Evolutionary conservation across 2,888 invertebrate species (phyloP).

Genomic region (Cheilosia pagana): DNA sequence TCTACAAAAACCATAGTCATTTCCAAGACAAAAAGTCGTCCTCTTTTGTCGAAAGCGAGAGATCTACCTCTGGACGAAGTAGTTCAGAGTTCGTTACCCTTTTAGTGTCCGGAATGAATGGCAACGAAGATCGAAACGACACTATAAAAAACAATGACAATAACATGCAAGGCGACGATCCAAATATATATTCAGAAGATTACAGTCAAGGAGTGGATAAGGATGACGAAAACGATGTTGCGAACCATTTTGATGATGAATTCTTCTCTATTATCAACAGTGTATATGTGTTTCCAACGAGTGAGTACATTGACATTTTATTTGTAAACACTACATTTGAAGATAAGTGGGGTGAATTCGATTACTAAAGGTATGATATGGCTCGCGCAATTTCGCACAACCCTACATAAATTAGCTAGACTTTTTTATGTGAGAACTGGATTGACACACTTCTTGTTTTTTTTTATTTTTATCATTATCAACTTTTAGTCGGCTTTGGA

Average conservation of each 20-base stretch:
- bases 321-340: no score
- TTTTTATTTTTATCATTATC: no score
- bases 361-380: no score
- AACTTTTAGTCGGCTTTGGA: no score
- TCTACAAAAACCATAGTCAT: slow-evolving; percentile 80
- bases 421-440: no score
- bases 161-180: slow-evolving; percentile 79
- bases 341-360: no score
- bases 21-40: slow-evolving; percentile 42
- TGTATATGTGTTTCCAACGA: slow-evolving; percentile 82
- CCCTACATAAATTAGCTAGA: no score
- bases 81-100: slow-evolving; percentile 28
- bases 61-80: not conserved
- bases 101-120: slow-evolving; percentile 21
- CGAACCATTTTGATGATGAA: slow-evolving; percentile 76
- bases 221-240: slow-evolving; percentile 55
- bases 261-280: slow-evolving; percentile 81
- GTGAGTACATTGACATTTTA: slow-evolving; percentile 76
- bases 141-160: slow-evolving; percentile 32
- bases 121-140: not conserved
- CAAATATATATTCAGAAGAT: slow-evolving; percentile 57
- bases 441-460: no score
- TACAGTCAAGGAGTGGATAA: slow-evolving; percentile 43
- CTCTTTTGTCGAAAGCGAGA: not conserved
- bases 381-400: no score